phyloP scores from a whole-genome alignment of 2,797 vertebrate genomes.

The Amblyraja radiata region DNA sequence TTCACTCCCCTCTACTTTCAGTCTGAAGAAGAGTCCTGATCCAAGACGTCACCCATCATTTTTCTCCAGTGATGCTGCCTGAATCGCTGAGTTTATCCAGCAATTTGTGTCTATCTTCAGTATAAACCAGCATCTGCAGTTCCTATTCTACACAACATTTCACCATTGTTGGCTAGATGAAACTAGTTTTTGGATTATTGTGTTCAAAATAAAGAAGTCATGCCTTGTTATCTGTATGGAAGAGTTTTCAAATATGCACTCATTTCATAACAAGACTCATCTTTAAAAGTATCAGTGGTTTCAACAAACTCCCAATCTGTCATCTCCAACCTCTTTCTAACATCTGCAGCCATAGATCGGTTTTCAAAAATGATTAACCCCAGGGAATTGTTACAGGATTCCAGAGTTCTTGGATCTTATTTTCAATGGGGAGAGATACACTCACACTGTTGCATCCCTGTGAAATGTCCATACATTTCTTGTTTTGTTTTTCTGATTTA shows the following conservation, averaged over 20 bases:
- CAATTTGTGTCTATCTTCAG: too few species aligned
- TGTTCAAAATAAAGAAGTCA: not conserved
- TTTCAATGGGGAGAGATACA: not conserved
- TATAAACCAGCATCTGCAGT: too few species aligned
- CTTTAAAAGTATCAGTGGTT: slow-evolving; percentile 18
- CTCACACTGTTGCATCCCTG: not conserved
- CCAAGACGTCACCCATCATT: too few species aligned
- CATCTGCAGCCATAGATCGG: not conserved
- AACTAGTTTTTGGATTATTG: too few species aligned
- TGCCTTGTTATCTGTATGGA: not conserved
- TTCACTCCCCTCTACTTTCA: too few species aligned
- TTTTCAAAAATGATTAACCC: not conserved
- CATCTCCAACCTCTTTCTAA: not conserved
- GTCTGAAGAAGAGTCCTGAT: too few species aligned
- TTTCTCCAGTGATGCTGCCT: too few species aligned
- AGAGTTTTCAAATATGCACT: not conserved
- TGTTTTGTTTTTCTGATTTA: not conserved
- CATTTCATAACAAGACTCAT: not conserved
- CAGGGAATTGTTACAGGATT: not conserved
- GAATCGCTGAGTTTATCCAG: too few species aligned
- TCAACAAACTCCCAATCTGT: not conserved
- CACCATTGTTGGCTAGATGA: too few species aligned
- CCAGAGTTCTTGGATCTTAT: not conserved
- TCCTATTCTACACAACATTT: too few species aligned
- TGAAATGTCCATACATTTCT: not conserved